These are phyloP conservation scores for Aurelia sp. DNA, from an alignment of 30 jellyfish, hydroid and myxozoan genomes.

Conservation along the genomic window DNA sequence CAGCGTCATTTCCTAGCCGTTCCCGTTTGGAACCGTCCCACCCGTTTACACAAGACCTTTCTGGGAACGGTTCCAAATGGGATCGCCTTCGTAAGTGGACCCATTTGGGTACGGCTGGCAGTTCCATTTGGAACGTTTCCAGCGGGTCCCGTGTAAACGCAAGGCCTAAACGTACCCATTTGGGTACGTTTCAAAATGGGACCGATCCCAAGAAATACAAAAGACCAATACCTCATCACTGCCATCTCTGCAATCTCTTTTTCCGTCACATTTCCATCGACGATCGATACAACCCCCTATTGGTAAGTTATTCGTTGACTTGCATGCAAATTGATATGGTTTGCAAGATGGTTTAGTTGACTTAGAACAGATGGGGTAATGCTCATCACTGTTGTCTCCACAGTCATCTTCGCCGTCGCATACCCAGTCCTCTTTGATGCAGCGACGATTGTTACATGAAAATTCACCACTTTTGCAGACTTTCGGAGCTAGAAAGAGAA, in stretches of 20 bases:
- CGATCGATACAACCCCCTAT: slow-evolving; percentile 53
- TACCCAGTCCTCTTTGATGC: slow-evolving; percentile 63
- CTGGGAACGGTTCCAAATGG: too few relatives aligned
- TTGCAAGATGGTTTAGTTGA: slow-evolving; percentile 37
- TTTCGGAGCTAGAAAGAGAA: slow-evolving; percentile 48
- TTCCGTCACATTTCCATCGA: slow-evolving; percentile 74
- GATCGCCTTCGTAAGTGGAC: too few relatives aligned
- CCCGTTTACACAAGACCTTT: too few relatives aligned
- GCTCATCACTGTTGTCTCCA: slow-evolving; percentile 79
- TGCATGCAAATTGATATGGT: slow-evolving; percentile 65
- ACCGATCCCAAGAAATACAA: too few relatives aligned
- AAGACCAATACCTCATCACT: slow-evolving; percentile 64
- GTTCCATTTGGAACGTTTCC: too few relatives aligned
- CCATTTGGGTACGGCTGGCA: too few relatives aligned
- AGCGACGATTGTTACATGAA: slow-evolving; percentile 64
- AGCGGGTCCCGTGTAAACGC: too few relatives aligned
- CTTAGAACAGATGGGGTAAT: slow-evolving; percentile 49
- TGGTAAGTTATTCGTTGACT: slow-evolving; percentile 23
- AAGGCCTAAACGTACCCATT: too few relatives aligned
- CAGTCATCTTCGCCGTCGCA: slow-evolving; percentile 90
- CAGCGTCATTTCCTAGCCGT: too few relatives aligned
- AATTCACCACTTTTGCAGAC: slow-evolving; percentile 62
- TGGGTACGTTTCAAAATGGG: too few relatives aligned
- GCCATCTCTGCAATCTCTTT: slow-evolving; percentile 81
- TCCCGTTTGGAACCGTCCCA: too few relatives aligned